Base-by-base conservation (phyloP, 2,113 vertebrate species). In the Hippoglossus stenolepis region DNA sequence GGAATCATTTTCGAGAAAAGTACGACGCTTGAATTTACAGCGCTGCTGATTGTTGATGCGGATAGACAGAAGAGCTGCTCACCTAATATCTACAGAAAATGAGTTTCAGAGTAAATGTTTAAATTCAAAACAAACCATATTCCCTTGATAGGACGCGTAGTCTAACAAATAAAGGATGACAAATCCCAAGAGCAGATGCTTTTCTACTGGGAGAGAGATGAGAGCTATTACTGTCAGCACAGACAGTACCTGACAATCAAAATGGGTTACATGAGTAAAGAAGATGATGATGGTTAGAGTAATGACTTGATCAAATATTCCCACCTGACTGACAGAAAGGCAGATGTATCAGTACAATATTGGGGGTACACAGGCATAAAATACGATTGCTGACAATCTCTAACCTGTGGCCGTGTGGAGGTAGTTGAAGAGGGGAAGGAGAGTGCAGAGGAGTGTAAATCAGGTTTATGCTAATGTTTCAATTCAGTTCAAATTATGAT, bases 401-500 rank as follows among this genome's bases (percentile, higher is more conserved):
- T 67, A 81, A 77, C 77, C 75, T 47, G 45, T 49, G 15, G 15
- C 4, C 53, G 23, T 23, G n/a, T 23, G n/a, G 53, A 56, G n/a
- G 9, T 23, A 2, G 2, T 21, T 56, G 12, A 21, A 56, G 53
- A 54, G 51, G 18, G 18, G 18, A n/a, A 18, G 51, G 18, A 2
- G 20, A 45, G 35, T 38, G 13, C 13, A 4, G 13, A 45, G 45
- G 5, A 49, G 14, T 47, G 45, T 15, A 15, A 15, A 6, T 47
- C 45, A 5, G 4, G 14, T 49, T 13, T 57, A 71, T 72, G 65
- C 31, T 43, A 0, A 7, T 26, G 60, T n/a, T 45, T 1, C 35
- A 68, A 72, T 9, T 71, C 15, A 8, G 38, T 60, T 69, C 4
- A 24, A 8, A 49, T 24, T 38, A 17, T 57, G 54, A 75, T 61